These are phyloP conservation scores for Diachasma alloeum DNA, from an alignment of 1,140 invertebrate genomes.

Conservation along the genomic window DNA sequence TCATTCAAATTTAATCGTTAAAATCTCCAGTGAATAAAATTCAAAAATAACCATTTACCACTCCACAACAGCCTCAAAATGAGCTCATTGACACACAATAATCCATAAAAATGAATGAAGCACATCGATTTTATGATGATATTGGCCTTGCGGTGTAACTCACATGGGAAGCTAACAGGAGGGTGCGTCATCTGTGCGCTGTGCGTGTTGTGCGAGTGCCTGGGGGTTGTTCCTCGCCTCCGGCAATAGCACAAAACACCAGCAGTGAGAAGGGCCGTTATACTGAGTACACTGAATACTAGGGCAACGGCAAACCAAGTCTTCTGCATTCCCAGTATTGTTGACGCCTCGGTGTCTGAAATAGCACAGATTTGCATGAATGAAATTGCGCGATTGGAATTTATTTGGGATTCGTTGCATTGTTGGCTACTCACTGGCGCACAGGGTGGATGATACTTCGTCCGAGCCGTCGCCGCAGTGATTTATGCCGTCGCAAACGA, in stretches of 20 bases:
- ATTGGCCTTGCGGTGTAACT: conserved; percentile 40
- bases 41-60: too few relatives aligned
- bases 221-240: conserved; percentile 65
- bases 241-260: conserved; percentile 79
- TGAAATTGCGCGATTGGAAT: neutral
- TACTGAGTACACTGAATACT: conserved; percentile 72
- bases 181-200: conserved; percentile 59
- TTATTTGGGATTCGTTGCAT: neutral
- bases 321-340: conserved; percentile 77
- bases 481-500: conserved; percentile 89
- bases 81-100: neutral
- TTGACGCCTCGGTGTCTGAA: conserved; percentile 76
- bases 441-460: conserved; percentile 81
- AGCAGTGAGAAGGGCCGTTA: conserved; percentile 73
- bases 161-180: conserved; percentile 62
- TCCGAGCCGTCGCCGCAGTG: conserved; percentile 94
- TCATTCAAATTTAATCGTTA: too few relatives aligned
- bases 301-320: conserved; percentile 78
- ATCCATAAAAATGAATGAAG: neutral
- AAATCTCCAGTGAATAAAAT: too few relatives aligned
- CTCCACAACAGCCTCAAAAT: neutral
- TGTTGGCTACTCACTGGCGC: conserved; percentile 75
- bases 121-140: conserved; percentile 7
- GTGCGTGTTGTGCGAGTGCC: conserved; percentile 65
- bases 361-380: conserved; percentile 35